phyloP scores from a whole-genome alignment of 2,113 vertebrate genomes.

The Melanocharis versteri region DNA sequence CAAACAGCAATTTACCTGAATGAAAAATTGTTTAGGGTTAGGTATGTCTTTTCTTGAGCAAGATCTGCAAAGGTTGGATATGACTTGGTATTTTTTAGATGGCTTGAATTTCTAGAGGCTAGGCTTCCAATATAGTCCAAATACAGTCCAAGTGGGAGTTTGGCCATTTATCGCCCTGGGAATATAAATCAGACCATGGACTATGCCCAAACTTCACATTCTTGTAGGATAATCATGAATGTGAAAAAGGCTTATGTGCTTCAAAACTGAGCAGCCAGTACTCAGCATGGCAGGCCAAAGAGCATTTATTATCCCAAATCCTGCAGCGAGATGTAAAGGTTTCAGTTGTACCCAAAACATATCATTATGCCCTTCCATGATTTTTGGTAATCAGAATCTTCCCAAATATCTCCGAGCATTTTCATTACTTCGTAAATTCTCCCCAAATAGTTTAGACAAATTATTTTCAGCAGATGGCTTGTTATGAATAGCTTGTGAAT shows the following conservation, averaged over 20 bases:
- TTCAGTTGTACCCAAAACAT: neutral
- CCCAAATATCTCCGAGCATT: neutral
- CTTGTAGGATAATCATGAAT: neutral
- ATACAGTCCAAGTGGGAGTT: neutral
- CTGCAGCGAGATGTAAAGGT: neutral
- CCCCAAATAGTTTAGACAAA: constrained; percentile 39
- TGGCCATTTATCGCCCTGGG: neutral
- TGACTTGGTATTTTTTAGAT: neutral
- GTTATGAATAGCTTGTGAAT: constrained; percentile 64
- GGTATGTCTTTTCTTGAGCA: neutral
- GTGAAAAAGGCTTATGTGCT: accelerated
- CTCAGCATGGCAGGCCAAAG: neutral
- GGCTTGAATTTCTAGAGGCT: neutral
- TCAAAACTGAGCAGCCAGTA: neutral
- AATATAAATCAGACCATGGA: neutral
- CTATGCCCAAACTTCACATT: neutral
- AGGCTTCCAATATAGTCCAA: neutral
- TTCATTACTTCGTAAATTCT: constrained; percentile 15
- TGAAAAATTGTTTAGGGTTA: neutral
- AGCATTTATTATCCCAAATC: neutral
- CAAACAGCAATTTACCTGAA: neutral
- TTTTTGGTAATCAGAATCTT: constrained; percentile 15
- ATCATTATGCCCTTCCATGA: neutral
- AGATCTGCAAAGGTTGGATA: neutral
- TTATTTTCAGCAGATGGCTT: constrained; percentile 63